phyloP scores from a whole-genome alignment of 2,113 vertebrate genomes.

The Halcyon malimbica region DNA sequence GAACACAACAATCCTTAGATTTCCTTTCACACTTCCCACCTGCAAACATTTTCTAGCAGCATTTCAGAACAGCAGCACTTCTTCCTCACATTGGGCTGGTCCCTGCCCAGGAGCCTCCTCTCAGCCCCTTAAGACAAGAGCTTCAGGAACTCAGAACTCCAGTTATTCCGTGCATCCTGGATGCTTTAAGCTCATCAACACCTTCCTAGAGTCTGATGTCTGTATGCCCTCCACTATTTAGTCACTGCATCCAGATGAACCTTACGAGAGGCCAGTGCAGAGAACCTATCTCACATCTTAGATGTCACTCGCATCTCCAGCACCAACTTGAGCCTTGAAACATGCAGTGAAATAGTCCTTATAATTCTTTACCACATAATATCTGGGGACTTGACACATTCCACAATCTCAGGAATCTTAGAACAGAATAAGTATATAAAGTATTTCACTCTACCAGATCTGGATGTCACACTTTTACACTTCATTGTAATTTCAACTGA shows the following conservation, averaged over 20 bases:
- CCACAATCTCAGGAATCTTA: neutral
- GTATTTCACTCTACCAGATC: neutral
- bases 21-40: neutral
- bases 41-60: neutral
- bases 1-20: neutral
- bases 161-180: neutral
- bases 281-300: neutral
- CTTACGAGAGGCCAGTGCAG: accelerated
- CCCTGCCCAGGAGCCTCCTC: neutral
- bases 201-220: accelerated
- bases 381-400: neutral
- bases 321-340: neutral
- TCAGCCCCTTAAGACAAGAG: neutral
- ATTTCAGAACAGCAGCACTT: neutral
- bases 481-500: neutral
- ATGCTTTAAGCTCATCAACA: neutral
- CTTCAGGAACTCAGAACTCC: neutral
- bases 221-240: accelerated
- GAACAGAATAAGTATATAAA: neutral
- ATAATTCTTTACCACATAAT: neutral
- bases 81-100: neutral
- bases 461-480: neutral
- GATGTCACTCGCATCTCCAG: neutral
- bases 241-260: neutral
- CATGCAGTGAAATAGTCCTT: neutral